Percentiles rank a stretch among this genome's conserved stretches.
Evolutionary conservation across 2,113 vertebrate species (phyloP).

Genomic region (Corvus hawaiiensis): DNA sequence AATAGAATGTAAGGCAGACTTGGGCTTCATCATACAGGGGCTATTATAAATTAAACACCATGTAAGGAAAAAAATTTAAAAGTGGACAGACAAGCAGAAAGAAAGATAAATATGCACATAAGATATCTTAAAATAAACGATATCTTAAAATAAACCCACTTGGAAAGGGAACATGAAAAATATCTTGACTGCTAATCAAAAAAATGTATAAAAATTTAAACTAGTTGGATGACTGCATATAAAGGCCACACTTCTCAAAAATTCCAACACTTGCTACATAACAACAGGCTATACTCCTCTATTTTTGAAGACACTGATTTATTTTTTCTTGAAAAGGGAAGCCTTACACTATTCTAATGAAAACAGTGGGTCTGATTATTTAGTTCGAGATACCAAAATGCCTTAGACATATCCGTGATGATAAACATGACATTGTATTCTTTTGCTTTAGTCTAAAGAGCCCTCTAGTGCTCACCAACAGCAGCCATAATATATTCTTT

Average conservation of each 20-base stretch:
- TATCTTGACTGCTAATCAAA: slow-evolving; percentile 12
- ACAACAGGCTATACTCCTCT: background rate
- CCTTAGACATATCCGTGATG: background rate
- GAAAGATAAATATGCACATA: background rate
- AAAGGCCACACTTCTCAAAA: background rate
- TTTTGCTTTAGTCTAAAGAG: slow-evolving; percentile 42
- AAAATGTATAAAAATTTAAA: slow-evolving; percentile 25
- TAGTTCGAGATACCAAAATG: background rate
- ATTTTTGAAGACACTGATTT: background rate
- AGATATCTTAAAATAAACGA: background rate
- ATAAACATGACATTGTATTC: background rate
- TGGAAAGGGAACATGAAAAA: slow-evolving; percentile 17
- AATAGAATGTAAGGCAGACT: background rate
- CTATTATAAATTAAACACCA: background rate
- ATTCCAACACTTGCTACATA: background rate
- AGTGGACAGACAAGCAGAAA: background rate
- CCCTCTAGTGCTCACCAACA: slow-evolving; percentile 63
- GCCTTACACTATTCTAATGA: background rate
- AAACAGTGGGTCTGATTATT: background rate
- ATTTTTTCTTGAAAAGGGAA: background rate
- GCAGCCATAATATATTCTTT: background rate
- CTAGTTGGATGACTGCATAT: background rate
- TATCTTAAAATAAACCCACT: background rate
- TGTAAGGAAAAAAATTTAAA: background rate
- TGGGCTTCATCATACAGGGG: background rate